Percentiles rank a stretch among this genome's conserved stretches.
These are phyloP conservation scores for Urocolius indicus DNA, from an alignment of 2,113 vertebrate genomes.

Conservation along the genomic window DNA sequence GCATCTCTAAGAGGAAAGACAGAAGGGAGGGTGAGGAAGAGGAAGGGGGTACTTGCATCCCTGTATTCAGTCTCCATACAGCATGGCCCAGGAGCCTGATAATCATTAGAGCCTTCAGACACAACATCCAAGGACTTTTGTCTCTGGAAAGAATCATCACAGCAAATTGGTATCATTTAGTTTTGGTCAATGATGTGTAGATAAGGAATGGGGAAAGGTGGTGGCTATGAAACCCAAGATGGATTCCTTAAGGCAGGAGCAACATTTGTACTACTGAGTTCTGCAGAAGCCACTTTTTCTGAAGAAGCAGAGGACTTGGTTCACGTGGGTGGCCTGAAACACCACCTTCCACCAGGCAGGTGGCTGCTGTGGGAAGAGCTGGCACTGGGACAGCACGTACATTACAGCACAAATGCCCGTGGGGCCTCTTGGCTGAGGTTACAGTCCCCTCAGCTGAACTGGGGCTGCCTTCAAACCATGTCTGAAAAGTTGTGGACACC, in stretches of 20 bases:
- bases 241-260: background rate
- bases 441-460: background rate
- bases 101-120: background rate
- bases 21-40: background rate
- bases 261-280: too few relatives aligned
- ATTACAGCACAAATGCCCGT: fast-evolving
- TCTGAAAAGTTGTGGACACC: too few relatives aligned
- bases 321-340: background rate
- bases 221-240: background rate
- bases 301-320: too few relatives aligned
- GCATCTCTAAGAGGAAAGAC: background rate
- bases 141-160: too few relatives aligned
- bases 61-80: background rate
- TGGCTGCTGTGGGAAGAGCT: background rate
- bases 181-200: background rate
- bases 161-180: background rate
- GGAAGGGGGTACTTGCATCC: fast-evolving
- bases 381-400: fast-evolving
- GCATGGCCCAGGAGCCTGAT: background rate
- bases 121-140: background rate
- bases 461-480: background rate
- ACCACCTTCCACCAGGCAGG: fast-evolving
- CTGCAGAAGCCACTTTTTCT: background rate
- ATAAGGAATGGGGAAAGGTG: too few relatives aligned
- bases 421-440: background rate